These are phyloP conservation scores for Darevskia mixta DNA, from an alignment of 2,797 vertebrate genomes.

Conservation along the genomic window DNA sequence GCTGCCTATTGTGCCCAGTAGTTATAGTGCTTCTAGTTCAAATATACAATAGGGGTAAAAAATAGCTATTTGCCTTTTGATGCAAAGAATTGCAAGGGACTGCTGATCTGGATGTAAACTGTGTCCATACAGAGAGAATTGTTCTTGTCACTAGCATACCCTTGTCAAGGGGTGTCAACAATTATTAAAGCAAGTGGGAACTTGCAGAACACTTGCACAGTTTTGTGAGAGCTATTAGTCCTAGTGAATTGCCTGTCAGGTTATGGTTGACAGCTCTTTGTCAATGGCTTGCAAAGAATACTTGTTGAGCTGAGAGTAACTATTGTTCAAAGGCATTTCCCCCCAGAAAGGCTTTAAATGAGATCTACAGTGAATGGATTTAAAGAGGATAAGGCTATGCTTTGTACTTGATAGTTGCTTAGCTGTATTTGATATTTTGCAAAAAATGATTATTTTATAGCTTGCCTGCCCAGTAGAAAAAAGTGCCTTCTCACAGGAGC, in stretches of 20 bases:
- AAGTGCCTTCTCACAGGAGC: neutral
- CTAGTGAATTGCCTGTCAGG: neutral
- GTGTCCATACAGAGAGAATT: slow-evolving; percentile 28
- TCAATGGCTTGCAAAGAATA: slow-evolving; percentile 19
- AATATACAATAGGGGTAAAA: neutral
- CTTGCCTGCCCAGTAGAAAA: neutral
- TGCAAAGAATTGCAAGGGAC: slow-evolving; percentile 16
- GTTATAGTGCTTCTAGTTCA: slow-evolving; percentile 47
- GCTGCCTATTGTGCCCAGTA: slow-evolving; percentile 2
- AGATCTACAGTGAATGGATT: neutral
- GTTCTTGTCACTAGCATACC: slow-evolving; percentile 17
- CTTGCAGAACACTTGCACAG: neutral
- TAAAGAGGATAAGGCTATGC: accelerated
- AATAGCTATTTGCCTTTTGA: slow-evolving; percentile 43
- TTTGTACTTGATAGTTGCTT: slow-evolving; percentile 16
- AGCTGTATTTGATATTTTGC: neutral
- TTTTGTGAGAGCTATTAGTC: slow-evolving; percentile 37
- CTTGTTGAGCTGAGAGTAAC: accelerated
- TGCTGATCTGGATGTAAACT: slow-evolving; percentile 52
- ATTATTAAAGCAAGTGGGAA: slow-evolving; percentile 35
- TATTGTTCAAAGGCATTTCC: neutral
- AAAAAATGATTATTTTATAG: slow-evolving; percentile 10
- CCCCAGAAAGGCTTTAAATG: neutral
- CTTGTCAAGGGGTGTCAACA: slow-evolving; percentile 36
- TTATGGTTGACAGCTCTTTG: slow-evolving; percentile 7